Evolutionary conservation across 2,113 vertebrate species (phyloP), one percentile per base, ranked within the genome.

Genomic region (Eonycteris spelaea): DNA sequence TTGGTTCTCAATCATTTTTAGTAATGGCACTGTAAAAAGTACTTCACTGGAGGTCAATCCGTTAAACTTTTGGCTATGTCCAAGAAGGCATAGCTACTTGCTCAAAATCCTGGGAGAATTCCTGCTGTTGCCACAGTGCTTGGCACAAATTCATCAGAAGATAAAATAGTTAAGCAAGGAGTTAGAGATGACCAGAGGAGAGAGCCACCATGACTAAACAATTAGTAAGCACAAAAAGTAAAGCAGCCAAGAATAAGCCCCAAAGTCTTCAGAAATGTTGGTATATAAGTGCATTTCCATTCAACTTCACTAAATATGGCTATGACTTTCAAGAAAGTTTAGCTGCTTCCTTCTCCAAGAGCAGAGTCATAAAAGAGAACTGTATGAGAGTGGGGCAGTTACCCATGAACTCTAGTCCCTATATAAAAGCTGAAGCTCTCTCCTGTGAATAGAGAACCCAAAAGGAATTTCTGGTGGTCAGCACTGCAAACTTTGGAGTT

Each of bases 361-460:
- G 0, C 16, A 71, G 19, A 67, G 3, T n/a, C 43, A 28, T 30
- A 84, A 12, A 45, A 75, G 73, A 65, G 40, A 16, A 67, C 0
- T 6, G 21, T 10, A 10, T 53, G n/a, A 63, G 6, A 73, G 4
- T 10, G 5, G 5, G 5, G 8, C 0, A 74, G 6, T 71, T 15
- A 55, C 6, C 30, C 11, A n/a, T 65, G 18, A 91, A 61, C 18
- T 40, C 21, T 71, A 86, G 11, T n/a, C 18, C 12, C 75, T 53
- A 4, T 9, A 1, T 28, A 55, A 48, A 19, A 88, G 28, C 1
- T 19, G 14, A 88, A 77, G 5, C 22, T 40, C 3, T 91, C 28
- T 51, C 33, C 26, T 15, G 51, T 48, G 6, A 53, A 55, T 30
- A 77, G 7, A 93, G 28, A 92, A 40, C 1, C 3, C 43, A 80